phyloP scores from a whole-genome alignment of 2,797 vertebrate species.

The Sorex maritimensis region DNA sequence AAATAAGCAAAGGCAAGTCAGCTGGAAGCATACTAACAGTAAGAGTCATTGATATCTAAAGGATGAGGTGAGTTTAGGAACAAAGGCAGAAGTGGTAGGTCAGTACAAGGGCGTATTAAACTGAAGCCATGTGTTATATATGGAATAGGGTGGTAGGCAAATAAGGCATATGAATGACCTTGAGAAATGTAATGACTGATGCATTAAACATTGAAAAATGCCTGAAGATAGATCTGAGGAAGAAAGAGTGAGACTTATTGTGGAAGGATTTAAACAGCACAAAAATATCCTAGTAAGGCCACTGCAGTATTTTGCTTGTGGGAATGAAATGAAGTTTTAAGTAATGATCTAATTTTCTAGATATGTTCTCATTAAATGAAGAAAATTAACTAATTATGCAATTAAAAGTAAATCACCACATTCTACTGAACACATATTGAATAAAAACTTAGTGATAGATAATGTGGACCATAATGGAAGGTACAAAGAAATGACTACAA shows the following conservation, averaged over 20 bases:
- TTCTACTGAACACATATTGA: neutral
- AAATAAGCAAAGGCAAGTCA: too few relatives aligned
- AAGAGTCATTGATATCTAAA: neutral
- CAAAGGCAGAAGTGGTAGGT: too few relatives aligned
- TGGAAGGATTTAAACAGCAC: neutral
- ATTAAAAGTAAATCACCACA: neutral
- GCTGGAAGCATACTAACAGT: accelerated
- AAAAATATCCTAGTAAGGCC: neutral
- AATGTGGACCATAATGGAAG: neutral
- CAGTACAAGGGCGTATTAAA: too few relatives aligned
- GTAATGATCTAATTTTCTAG: slow-evolving; percentile 5
- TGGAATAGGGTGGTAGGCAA: neutral
- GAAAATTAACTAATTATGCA: slow-evolving; percentile 11
- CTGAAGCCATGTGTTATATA: too few relatives aligned
- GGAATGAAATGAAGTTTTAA: slow-evolving; percentile 36
- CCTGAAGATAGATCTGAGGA: neutral
- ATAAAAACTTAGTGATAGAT: neutral
- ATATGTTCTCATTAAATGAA: slow-evolving; percentile 20
- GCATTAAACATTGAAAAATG: neutral
- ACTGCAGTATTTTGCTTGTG: slow-evolving; percentile 11
- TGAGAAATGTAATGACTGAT: neutral
- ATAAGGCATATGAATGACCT: neutral
- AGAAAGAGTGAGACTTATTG: neutral
- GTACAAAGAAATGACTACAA: neutral
- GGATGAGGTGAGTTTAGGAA: neutral